Evolutionary conservation across 2,113 vertebrate species (phyloP).

Genomic region (Campylorhamphus procurvoides): DNA sequence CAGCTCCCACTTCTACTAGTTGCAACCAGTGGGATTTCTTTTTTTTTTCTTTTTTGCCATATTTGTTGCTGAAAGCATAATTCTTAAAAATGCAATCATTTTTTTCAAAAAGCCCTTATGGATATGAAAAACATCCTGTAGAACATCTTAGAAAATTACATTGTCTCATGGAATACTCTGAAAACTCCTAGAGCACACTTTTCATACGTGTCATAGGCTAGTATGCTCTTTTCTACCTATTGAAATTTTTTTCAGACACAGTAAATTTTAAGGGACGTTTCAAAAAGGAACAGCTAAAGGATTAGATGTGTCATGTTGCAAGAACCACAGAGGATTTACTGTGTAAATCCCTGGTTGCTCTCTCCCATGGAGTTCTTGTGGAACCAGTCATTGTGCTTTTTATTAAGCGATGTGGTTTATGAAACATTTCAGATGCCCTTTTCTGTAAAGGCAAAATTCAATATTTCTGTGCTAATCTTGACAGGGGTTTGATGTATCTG

Average conservation of each 20-base stretch:
- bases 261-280: not conserved
- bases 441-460: not conserved
- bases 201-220: not conserved
- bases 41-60: not conserved
- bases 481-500: not conserved
- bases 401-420: not conserved
- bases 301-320: not conserved
- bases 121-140: not conserved
- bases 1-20: not conserved
- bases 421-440: not conserved
- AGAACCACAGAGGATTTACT: not conserved
- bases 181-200: not conserved
- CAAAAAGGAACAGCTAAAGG: not conserved
- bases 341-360: not conserved
- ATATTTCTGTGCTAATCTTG: not conserved
- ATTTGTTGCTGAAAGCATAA: not conserved
- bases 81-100: not conserved
- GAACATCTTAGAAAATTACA: not conserved
- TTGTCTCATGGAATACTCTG: not conserved
- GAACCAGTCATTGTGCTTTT: not conserved
- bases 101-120: not conserved
- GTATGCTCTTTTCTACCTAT: not conserved
- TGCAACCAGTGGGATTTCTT: not conserved
- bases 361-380: too few species aligned
- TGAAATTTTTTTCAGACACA: not conserved